Evolutionary conservation across 2,797 vertebrate species (phyloP).

Genomic region (Diceros bicornis): DNA sequence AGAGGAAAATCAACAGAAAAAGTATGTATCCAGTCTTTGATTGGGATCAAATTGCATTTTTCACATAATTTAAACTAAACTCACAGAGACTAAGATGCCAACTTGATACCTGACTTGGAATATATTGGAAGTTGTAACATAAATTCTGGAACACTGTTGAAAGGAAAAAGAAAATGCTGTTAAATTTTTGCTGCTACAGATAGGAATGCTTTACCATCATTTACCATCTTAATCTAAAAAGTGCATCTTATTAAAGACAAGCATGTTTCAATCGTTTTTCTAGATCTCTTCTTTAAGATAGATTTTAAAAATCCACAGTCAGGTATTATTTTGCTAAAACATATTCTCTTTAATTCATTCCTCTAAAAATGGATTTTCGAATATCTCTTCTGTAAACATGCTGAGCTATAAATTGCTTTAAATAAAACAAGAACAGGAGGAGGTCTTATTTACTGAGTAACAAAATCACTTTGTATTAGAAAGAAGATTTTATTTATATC

Average conservation of each 20-base stretch:
- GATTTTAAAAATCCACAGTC: background rate
- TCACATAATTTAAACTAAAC: conserved; percentile 64
- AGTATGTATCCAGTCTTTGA: background rate
- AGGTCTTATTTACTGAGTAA: conserved; percentile 35
- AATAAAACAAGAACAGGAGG: background rate
- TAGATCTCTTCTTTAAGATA: conserved; percentile 15
- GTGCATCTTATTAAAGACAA: conserved; percentile 78
- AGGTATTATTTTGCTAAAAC: conserved; percentile 42
- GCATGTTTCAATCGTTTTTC: conserved; percentile 10
- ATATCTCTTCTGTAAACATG: conserved; percentile 23
- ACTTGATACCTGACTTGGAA: conserved; percentile 72
- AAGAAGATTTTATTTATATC: conserved; percentile 9
- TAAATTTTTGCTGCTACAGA: conserved; percentile 25
- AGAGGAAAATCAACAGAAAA: background rate
- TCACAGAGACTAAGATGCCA: conserved; percentile 32
- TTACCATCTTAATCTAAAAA: conserved; percentile 80
- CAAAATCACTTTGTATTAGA: conserved; percentile 33
- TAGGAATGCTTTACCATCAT: background rate
- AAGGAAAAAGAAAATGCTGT: conserved; percentile 44
- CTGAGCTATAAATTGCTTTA: conserved; percentile 9
- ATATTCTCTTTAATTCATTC: conserved; percentile 38
- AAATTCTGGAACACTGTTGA: conserved; percentile 73
- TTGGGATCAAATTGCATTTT: conserved; percentile 37
- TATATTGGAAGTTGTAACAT: conserved; percentile 75
- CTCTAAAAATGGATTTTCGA: conserved; percentile 55